Evolutionary conservation across 2,113 vertebrate genomes (phyloP).

Genomic region (Chloropsis cyanopogon): DNA sequence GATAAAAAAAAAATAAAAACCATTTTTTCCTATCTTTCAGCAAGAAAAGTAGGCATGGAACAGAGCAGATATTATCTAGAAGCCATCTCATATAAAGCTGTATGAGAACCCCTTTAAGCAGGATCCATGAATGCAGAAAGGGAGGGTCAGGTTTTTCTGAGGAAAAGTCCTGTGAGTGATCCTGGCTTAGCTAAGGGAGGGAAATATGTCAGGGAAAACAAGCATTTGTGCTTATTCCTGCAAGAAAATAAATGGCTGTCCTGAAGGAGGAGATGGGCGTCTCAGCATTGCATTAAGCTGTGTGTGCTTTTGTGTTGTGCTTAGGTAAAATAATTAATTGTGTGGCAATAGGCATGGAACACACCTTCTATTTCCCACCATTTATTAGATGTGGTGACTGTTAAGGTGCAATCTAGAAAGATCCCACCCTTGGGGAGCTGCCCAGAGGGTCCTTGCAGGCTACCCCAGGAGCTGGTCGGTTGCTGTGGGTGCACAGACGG

Average conservation of each 20-base stretch:
- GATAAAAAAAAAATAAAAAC: background rate
- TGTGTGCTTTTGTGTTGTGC: background rate
- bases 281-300: background rate
- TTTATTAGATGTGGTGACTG: background rate
- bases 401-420: background rate
- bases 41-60: background rate
- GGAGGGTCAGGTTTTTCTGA: background rate
- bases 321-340: background rate
- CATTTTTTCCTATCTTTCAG: background rate
- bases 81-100: background rate
- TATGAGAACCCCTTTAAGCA: background rate
- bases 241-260: background rate
- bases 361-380: background rate
- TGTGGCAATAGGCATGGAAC: background rate
- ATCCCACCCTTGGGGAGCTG: background rate
- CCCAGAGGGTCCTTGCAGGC: background rate
- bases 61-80: background rate
- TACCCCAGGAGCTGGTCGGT: background rate
- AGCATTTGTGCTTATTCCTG: background rate
- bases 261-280: background rate
- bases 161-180: background rate
- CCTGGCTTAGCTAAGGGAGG: background rate
- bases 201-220: background rate
- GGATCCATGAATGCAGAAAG: background rate
- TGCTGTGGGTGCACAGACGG: background rate